Evolutionary conservation across 2,797 vertebrate species (phyloP).

Genomic region (Echiichthys vipera): DNA sequence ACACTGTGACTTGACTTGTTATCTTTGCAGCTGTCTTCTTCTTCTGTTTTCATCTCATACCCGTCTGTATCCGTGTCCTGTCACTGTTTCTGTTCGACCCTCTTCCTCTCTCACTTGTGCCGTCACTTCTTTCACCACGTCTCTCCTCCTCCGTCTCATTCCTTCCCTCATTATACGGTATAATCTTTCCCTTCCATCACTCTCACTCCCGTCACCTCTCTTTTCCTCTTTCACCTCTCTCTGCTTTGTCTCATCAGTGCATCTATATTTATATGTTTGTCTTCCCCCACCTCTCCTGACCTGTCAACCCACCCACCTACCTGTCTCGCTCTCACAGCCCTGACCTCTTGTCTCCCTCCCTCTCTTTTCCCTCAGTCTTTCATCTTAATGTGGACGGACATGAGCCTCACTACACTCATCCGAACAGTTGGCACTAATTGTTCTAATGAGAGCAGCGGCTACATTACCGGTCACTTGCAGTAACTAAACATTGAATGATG

Average conservation of each 20-base stretch:
- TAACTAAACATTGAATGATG: neutral
- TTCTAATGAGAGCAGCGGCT: neutral
- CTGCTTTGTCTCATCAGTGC: neutral
- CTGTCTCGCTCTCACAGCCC: neutral
- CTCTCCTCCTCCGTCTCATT: neutral
- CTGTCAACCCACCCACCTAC: neutral
- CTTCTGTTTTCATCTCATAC: slow-evolving; percentile 5
- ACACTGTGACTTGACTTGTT: neutral
- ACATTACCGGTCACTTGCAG: neutral
- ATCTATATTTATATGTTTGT: neutral
- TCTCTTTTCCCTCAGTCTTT: neutral
- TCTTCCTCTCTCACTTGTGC: neutral
- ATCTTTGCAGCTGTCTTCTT: slow-evolving; percentile 31
- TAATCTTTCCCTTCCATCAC: neutral
- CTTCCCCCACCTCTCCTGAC: neutral
- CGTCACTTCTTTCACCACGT: neutral
- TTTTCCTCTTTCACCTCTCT: neutral
- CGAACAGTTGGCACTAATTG: slow-evolving; percentile 10
- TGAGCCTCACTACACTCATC: neutral
- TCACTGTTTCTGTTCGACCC: neutral
- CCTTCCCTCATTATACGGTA: neutral
- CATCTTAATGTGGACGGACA: slow-evolving; percentile 6
- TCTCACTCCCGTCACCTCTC: neutral
- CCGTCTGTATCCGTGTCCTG: slow-evolving; percentile 19
- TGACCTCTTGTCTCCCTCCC: neutral